phyloP scores from a whole-genome alignment of 2,113 vertebrate species.

The Paradoxurus hermaphroditus region DNA sequence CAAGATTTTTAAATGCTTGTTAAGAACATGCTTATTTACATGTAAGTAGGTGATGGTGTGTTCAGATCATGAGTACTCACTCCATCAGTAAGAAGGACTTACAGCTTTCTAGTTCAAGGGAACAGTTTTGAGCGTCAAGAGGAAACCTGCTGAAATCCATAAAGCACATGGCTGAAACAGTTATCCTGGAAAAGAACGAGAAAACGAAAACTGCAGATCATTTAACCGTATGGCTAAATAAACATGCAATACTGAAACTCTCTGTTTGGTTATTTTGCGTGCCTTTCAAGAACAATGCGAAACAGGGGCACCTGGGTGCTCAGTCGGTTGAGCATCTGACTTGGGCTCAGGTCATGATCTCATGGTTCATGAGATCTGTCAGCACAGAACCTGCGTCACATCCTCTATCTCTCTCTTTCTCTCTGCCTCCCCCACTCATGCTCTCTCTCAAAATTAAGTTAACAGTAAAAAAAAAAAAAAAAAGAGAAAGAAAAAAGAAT shows the following conservation, averaged over 20 bases:
- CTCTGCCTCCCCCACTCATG: no score
- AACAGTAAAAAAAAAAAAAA: no score
- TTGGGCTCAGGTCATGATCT: no score
- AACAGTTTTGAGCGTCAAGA: conserved; percentile 95
- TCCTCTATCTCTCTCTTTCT: no score
- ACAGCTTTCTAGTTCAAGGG: conserved; percentile 96
- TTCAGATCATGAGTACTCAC: background rate
- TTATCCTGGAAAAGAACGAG: conserved; percentile 86
- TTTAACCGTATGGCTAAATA: background rate
- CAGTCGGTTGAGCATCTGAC: no score
- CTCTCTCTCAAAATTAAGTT: no score
- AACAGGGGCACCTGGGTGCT: background rate
- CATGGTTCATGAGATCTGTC: no score
- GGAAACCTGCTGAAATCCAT: conserved; percentile 97
- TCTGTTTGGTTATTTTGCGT: background rate
- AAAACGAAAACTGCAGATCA: background rate
- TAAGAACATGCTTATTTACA: background rate
- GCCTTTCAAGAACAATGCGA: conserved; percentile 40
- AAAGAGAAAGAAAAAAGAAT: no score
- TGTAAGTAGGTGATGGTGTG: background rate
- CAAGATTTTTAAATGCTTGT: background rate
- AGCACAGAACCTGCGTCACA: no score
- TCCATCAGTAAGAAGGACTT: conserved; percentile 77
- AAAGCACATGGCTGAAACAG: conserved; percentile 92
- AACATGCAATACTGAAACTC: background rate